Conservation (phyloP, 2,797 vertebrate species). For the Nyctalus aviator region DNA sequence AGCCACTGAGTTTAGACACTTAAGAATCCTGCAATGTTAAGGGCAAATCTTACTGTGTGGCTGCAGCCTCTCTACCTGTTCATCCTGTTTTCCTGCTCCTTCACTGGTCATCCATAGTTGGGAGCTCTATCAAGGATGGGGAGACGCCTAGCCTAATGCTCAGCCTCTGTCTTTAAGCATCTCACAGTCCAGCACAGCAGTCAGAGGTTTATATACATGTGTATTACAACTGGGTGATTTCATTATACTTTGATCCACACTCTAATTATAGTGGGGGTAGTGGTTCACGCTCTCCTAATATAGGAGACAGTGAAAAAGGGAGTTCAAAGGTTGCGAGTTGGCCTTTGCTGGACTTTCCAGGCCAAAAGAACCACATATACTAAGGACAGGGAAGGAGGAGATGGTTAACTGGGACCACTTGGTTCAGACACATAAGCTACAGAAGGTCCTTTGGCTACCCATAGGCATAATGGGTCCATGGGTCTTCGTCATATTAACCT, state of each 20-base stretch:
- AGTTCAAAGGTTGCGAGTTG: neutral
- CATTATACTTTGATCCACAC: neutral
- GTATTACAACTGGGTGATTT: neutral
- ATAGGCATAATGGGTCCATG: no score
- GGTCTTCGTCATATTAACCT: no score
- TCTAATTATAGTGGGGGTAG: neutral
- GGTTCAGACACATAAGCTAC: neutral
- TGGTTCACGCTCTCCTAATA: neutral
- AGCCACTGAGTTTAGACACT: neutral
- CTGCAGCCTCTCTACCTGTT: neutral
- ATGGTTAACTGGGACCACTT: neutral
- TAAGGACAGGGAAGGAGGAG: neutral
- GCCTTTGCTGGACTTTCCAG: neutral
- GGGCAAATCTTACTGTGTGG: neutral
- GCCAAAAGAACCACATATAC: neutral
- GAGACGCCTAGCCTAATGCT: neutral
- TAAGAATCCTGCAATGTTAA: neutral
- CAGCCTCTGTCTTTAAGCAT: neutral
- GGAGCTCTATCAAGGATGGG: neutral
- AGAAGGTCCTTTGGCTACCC: neutral
- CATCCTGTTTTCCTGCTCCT: neutral
- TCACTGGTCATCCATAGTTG: neutral
- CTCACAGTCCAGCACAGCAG: no score
- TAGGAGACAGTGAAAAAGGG: neutral
- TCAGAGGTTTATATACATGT: neutral